Conservation (phyloP, 92 coral and sea anemone genomes). For the Siderastrea radians region DNA sequence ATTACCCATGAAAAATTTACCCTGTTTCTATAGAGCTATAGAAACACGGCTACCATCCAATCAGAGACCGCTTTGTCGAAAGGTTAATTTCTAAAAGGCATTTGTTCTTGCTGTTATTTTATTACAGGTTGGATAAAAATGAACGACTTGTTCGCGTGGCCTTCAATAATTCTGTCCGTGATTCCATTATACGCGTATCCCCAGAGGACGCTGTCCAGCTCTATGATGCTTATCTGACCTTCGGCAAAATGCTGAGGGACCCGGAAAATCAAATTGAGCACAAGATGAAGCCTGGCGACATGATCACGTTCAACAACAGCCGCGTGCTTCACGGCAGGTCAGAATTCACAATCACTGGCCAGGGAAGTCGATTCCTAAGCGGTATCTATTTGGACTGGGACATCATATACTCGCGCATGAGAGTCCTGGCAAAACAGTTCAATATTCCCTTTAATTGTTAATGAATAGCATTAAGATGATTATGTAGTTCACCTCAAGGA, state of each 20-base stretch:
- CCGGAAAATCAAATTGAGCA: slow-evolving; percentile 76
- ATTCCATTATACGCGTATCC: slow-evolving; percentile 56
- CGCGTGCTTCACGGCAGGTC: slow-evolving; percentile 90
- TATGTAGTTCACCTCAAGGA: too few species aligned
- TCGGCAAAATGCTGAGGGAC: slow-evolving; percentile 80
- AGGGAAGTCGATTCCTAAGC: slow-evolving; percentile 71
- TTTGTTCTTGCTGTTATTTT: not conserved
- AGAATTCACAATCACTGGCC: slow-evolving; percentile 62
- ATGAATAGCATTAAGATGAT: too few species aligned
- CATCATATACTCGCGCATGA: slow-evolving; percentile 82
- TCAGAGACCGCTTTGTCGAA: too few species aligned
- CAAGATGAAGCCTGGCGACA: slow-evolving; percentile 85
- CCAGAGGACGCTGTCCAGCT: slow-evolving; percentile 69
- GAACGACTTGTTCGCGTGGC: slow-evolving; percentile 66
- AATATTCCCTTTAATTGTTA: slow-evolving; percentile 56
- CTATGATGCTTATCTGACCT: slow-evolving; percentile 71
- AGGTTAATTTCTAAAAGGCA: not conserved
- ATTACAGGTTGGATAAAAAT: slow-evolving; percentile 72
- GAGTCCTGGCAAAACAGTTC: slow-evolving; percentile 68
- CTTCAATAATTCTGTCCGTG: slow-evolving; percentile 80
- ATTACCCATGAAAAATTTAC: too few species aligned
- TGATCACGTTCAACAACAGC: slow-evolving; percentile 81
- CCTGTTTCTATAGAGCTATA: too few species aligned
- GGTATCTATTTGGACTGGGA: slow-evolving; percentile 96
- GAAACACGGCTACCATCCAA: too few species aligned